phyloP scores from a whole-genome alignment of 2,113 vertebrate species.

The Clupea harengus region DNA sequence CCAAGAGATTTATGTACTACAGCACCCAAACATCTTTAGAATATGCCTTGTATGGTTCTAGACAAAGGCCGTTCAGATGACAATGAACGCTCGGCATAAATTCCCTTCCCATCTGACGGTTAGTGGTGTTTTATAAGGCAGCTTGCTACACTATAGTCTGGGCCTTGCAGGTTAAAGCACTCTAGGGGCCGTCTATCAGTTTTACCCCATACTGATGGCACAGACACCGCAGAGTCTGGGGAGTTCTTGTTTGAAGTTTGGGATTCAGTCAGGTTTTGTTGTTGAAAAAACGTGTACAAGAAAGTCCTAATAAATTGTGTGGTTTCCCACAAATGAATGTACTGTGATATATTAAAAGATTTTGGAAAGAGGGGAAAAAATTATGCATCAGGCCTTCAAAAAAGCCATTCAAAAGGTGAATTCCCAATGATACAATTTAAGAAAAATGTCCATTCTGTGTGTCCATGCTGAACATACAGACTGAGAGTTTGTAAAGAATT shows the following conservation, averaged over 20 bases:
- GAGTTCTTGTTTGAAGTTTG: background rate
- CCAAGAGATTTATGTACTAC: slow-evolving; percentile 75
- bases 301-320: background rate
- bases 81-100: slow-evolving; percentile 69
- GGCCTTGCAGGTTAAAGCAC: slow-evolving; percentile 59
- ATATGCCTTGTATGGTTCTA: slow-evolving; percentile 60
- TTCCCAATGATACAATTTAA: background rate
- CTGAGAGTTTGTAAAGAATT: background rate
- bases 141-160: slow-evolving; percentile 54
- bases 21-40: slow-evolving; percentile 76
- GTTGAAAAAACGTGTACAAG: background rate
- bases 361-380: background rate
- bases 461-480: background rate
- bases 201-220: background rate
- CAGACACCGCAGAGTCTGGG: background rate
- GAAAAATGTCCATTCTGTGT: background rate
- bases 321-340: background rate
- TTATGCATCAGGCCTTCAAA: background rate
- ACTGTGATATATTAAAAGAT: background rate
- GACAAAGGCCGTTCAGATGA: slow-evolving; percentile 68
- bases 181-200: slow-evolving; percentile 36
- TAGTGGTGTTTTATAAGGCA: slow-evolving; percentile 69
- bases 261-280: no score
- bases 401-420: background rate
- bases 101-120: slow-evolving; percentile 59